Percentiles rank a stretch among this genome's conserved stretches.
phyloP scores from a whole-genome alignment of 2,797 vertebrate species.

The Darevskia mixta region DNA sequence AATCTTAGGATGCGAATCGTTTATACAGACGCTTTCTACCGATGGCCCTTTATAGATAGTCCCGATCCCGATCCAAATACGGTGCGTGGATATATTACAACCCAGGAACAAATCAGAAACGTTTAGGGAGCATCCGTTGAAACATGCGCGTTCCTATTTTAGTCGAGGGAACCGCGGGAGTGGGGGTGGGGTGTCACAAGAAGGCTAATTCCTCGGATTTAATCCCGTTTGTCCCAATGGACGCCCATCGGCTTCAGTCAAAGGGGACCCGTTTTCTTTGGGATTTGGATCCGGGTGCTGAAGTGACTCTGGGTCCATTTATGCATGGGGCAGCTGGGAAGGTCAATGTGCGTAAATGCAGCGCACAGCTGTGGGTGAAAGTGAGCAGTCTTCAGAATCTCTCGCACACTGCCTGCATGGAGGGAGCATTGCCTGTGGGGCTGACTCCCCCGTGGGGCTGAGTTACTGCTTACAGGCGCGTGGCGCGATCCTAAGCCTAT shows the following conservation, averaged over 20 bases:
- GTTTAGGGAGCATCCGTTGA: neutral
- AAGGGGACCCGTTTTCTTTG: neutral
- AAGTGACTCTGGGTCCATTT: neutral
- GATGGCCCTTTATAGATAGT: neutral
- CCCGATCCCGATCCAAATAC: neutral
- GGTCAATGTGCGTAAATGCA: neutral
- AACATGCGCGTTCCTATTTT: no score
- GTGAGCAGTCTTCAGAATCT: neutral
- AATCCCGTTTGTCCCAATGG: neutral
- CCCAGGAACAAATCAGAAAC: no score
- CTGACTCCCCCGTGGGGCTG: neutral
- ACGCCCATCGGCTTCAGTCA: neutral
- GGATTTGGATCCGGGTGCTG: neutral
- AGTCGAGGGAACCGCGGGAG: neutral
- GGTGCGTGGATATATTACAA: neutral
- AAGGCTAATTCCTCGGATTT: neutral
- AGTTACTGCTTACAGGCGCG: neutral
- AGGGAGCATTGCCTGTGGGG: neutral
- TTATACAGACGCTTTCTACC: neutral
- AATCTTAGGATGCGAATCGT: neutral
- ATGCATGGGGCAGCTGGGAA: no score
- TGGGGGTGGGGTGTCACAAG: neutral
- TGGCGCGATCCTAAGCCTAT: neutral
- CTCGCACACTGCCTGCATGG: no score
- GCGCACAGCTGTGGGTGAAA: no score